Evolutionary conservation across 2,888 invertebrate genomes (phyloP).

Genomic region (Rhingia campestris): DNA sequence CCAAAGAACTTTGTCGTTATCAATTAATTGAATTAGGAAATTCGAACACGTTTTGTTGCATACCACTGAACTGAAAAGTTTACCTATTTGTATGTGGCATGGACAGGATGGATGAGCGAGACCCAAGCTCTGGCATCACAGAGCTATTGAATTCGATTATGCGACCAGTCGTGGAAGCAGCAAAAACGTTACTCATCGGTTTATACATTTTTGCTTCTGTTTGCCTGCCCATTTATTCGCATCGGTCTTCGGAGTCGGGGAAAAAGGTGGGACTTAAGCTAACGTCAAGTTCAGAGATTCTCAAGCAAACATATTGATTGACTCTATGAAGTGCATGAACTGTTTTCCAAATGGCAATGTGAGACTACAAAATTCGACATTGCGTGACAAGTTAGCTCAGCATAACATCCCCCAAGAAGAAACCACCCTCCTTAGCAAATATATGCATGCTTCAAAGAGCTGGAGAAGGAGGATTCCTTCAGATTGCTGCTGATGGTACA

Average conservation of each 20-base stretch:
- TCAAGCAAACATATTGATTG: conserved; percentile 58
- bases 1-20: conserved; percentile 48
- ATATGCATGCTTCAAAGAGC: conserved; percentile 38
- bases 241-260: background rate
- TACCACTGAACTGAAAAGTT: conserved; percentile 64
- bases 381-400: conserved; percentile 55
- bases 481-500: conserved; percentile 1
- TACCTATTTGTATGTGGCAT: conserved; percentile 32
- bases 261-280: background rate
- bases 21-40: conserved; percentile 72
- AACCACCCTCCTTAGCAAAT: background rate
- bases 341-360: conserved; percentile 54
- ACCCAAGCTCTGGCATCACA: conserved; percentile 17
- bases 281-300: conserved; percentile 42
- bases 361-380: conserved; percentile 34
- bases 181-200: background rate
- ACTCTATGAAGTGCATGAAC: conserved; percentile 59
- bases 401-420: conserved; percentile 2
- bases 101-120: background rate
- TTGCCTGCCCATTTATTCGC: conserved; percentile 2
- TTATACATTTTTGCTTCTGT: conserved; percentile 1
- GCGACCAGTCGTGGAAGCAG: conserved; percentile 32
- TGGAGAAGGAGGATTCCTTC: conserved; percentile 17
- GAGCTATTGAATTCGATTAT: conserved; percentile 48
- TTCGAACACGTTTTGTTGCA: conserved; percentile 60